Percentiles rank a stretch among this genome's conserved stretches.
Evolutionary conservation across 1,140 invertebrate genomes (phyloP).

Genomic region (Charaxes varanes): DNA sequence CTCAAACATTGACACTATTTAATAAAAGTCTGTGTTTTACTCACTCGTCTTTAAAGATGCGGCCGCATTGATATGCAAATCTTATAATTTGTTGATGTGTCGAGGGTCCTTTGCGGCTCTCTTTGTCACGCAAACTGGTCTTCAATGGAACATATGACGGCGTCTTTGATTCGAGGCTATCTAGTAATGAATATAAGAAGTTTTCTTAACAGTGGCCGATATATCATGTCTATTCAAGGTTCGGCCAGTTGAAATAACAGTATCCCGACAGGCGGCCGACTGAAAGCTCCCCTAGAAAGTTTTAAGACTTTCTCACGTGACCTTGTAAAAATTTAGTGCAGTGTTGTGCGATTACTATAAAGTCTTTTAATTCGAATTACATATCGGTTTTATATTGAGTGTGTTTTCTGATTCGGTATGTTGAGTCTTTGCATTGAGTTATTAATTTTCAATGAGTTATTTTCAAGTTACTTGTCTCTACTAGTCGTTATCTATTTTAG

Average conservation of each 20-base stretch:
- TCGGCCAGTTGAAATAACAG: conserved; percentile 55
- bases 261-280: conserved; percentile 22
- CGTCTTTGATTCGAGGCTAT: conserved; percentile 49
- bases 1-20: conserved; percentile 58
- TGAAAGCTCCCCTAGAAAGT: conserved; percentile 25
- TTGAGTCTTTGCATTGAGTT: no score
- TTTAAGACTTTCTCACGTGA: conserved; percentile 33
- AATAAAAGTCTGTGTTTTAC: conserved; percentile 59
- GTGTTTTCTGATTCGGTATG: no score
- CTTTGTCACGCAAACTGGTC: conserved; percentile 60
- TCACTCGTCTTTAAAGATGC: conserved; percentile 30
- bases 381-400: background rate
- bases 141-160: conserved; percentile 64
- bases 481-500: no score
- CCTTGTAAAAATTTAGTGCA: conserved; percentile 14
- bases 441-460: no score
- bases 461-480: no score
- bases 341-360: conserved; percentile 5
- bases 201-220: conserved; percentile 40
- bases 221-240: conserved; percentile 42
- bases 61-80: conserved; percentile 63
- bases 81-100: conserved; percentile 69
- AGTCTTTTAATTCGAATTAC: background rate
- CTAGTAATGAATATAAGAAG: conserved; percentile 40
- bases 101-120: conserved; percentile 66